Evolutionary conservation across 2,888 invertebrate genomes (phyloP).

Genomic region (Luperina testacea): DNA sequence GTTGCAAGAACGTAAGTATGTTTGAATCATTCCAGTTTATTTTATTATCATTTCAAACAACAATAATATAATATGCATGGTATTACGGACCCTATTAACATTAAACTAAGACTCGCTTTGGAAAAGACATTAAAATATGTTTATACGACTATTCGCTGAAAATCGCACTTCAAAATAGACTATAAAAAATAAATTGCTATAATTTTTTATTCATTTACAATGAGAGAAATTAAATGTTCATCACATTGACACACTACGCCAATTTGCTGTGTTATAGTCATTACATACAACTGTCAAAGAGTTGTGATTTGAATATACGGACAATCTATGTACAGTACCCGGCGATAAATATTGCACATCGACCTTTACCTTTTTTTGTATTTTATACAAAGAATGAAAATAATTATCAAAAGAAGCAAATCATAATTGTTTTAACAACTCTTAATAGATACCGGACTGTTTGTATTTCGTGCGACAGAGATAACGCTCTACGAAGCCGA

Average conservation of each 20-base stretch:
- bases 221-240: neutral
- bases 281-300: neutral
- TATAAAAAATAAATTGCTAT: neutral
- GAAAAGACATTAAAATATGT: constrained; percentile 31
- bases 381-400: too few relatives aligned
- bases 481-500: too few relatives aligned
- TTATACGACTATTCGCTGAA: constrained; percentile 20
- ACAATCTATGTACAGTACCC: neutral
- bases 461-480: too few relatives aligned
- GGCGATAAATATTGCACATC: too few relatives aligned
- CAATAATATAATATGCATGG: neutral
- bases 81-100: constrained; percentile 32
- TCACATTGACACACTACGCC: neutral
- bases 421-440: too few relatives aligned
- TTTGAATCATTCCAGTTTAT: constrained; percentile 34
- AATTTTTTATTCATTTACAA: neutral
- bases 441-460: too few relatives aligned
- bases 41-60: neutral
- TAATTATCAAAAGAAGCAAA: too few relatives aligned
- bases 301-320: neutral
- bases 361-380: too few relatives aligned
- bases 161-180: neutral
- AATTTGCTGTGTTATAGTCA: neutral
- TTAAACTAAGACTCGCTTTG: constrained; percentile 38
- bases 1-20: neutral